phyloP scores from a whole-genome alignment of 1,140 invertebrate species.

The Musca domestica region DNA sequence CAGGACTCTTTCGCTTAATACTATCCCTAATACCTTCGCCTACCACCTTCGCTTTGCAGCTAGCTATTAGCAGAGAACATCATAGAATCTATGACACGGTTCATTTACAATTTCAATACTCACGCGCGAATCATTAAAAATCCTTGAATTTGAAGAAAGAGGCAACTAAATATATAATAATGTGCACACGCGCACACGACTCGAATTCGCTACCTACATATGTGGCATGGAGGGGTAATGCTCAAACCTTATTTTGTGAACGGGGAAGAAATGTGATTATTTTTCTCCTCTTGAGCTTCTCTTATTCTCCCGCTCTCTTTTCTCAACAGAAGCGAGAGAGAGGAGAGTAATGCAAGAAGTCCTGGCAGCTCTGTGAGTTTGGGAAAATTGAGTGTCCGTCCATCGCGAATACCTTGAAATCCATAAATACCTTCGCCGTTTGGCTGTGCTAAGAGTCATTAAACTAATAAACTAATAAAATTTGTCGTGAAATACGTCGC shows the following conservation, averaged over 20 bases:
- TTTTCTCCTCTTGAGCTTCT: not conserved
- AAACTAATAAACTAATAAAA: slow-evolving; percentile 28
- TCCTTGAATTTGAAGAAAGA: not conserved
- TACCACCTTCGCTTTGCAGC: slow-evolving; percentile 34
- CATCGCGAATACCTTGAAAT: slow-evolving; percentile 16
- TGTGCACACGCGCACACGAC: slow-evolving; percentile 36
- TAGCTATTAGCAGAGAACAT: slow-evolving; percentile 41
- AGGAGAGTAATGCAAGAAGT: too few species aligned
- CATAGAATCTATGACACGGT: slow-evolving; percentile 33
- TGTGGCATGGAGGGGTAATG: too few species aligned
- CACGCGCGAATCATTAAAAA: slow-evolving; percentile 9
- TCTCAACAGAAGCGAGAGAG: not conserved
- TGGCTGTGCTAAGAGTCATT: slow-evolving; percentile 19
- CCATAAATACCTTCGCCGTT: not conserved
- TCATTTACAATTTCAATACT: slow-evolving; percentile 8
- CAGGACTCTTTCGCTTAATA: slow-evolving; percentile 30
- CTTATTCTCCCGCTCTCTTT: not conserved
- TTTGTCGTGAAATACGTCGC: slow-evolving; percentile 22
- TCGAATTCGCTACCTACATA: not conserved
- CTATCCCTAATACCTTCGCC: not conserved
- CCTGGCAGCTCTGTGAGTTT: not conserved
- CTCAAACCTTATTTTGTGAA: not conserved
- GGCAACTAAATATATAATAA: not conserved
- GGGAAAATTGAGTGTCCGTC: not conserved
- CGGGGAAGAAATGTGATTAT: not conserved